phyloP scores from a whole-genome alignment of 2,797 vertebrate species.

The Crenuchus spilurus region DNA sequence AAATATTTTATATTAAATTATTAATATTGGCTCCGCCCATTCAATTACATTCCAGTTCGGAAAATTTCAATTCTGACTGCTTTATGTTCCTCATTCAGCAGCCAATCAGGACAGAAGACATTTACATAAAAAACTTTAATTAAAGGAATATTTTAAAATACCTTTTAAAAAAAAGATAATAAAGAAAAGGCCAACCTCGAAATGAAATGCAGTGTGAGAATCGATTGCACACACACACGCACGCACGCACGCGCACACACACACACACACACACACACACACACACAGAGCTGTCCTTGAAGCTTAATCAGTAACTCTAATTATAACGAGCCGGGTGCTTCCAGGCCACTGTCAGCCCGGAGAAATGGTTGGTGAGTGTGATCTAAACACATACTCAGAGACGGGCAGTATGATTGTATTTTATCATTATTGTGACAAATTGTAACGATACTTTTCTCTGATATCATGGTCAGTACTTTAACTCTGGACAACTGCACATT shows the following conservation, averaged over 20 bases:
- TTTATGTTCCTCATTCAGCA: no score
- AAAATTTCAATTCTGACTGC: no score
- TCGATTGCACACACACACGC: not conserved
- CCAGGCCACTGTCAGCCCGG: slow-evolving; percentile 41
- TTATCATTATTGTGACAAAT: not conserved
- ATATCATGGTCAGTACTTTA: not conserved
- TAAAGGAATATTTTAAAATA: not conserved
- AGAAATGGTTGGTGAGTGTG: not conserved
- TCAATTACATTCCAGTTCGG: no score
- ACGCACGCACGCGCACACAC: not conserved
- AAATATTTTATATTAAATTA: no score
- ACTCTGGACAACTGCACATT: no score
- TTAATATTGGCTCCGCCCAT: no score
- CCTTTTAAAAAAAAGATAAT: not conserved
- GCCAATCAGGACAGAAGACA: no score
- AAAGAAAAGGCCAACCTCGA: slow-evolving; percentile 25
- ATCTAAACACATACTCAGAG: not conserved
- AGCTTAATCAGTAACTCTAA: slow-evolving; percentile 53
- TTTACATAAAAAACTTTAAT: no score
- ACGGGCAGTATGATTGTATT: no score
- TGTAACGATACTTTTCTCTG: not conserved
- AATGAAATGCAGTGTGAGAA: slow-evolving; percentile 14
- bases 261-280: slow-evolving; percentile 16
- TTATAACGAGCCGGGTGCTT: slow-evolving; percentile 55
- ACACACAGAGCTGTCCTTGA: slow-evolving; percentile 31